Conservation (phyloP, 2,113 vertebrate genomes). For the Oryctolagus cuniculus region mOryCun1.1 NC_091445.1:43784001-43784500, state of each 20-base stretch:
- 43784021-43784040: background rate
- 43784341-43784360: background rate
- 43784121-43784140: background rate
- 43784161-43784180: background rate
- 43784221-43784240: background rate
- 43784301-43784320: background rate
- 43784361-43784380: background rate
- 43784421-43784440: background rate
- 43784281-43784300: background rate
- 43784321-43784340: background rate
- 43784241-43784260: background rate
- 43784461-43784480: background rate
- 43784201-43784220: background rate
- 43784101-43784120: background rate
- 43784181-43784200: background rate
- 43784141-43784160: background rate
- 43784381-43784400: background rate
- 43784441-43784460: background rate
- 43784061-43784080: background rate
- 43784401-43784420: conserved; percentile 47
- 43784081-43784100: background rate
- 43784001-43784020: background rate
- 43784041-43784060: background rate
- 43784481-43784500: background rate
- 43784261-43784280: background rate